Evolutionary conservation across 2,888 invertebrate species (phyloP).

Genomic region (Cabera pusaria): DNA sequence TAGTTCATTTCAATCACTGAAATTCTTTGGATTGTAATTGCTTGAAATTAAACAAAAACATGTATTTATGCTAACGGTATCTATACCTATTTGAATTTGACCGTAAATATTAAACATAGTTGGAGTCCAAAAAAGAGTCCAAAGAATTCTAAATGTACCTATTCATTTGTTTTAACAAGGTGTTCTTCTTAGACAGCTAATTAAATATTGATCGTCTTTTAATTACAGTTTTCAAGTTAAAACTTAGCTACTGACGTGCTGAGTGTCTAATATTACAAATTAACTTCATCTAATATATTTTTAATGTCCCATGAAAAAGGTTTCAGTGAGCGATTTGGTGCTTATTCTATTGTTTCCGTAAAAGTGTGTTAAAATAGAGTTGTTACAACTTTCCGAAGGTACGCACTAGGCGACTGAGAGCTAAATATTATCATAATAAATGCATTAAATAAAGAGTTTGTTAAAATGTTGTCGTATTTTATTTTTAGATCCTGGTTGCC

Average conservation of each 20-base stretch:
- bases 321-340: conserved; percentile 22
- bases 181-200: no score
- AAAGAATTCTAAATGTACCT: no score
- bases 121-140: no score
- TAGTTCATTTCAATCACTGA: conserved; percentile 3
- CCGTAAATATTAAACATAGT: no score
- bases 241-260: background rate
- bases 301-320: conserved; percentile 15
- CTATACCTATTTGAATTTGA: no score
- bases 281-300: conserved; percentile 5
- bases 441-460: conserved; percentile 82
- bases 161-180: no score
- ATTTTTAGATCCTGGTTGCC: no score
- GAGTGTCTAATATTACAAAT: background rate
- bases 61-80: no score
- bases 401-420: conserved; percentile 83
- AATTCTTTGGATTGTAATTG: no score
- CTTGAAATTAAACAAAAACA: no score
- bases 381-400: conserved; percentile 83
- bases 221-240: background rate
- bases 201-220: conserved; percentile 7
- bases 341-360: conserved; percentile 37
- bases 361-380: conserved; percentile 57
- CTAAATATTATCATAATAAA: conserved; percentile 81
- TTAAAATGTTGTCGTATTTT: conserved; percentile 65